phyloP scores from a whole-genome alignment of 2,797 vertebrate genomes.

The Salarias fasciatus region DNA sequence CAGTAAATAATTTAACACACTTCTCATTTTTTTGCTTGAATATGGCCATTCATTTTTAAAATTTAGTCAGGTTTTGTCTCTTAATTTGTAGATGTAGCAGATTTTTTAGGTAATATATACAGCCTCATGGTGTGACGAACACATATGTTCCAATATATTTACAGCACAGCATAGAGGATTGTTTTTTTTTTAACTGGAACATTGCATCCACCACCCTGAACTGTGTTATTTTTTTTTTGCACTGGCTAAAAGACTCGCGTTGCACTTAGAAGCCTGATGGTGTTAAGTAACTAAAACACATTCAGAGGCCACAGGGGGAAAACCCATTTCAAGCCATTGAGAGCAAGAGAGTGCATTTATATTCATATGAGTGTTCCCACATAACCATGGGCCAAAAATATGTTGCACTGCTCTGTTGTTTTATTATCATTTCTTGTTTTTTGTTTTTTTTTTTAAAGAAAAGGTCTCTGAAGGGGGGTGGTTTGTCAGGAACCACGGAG shows the following conservation, averaged over 20 bases:
- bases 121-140: not conserved
- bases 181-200: slow-evolving; percentile 14
- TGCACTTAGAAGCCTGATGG: slow-evolving; percentile 39
- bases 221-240: slow-evolving; percentile 16
- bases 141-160: too few species aligned
- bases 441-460: too few species aligned
- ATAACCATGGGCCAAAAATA: slow-evolving; percentile 42
- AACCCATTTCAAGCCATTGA: slow-evolving; percentile 31
- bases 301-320: slow-evolving; percentile 22
- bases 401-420: slow-evolving; percentile 38
- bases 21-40: too few species aligned
- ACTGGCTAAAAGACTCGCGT: slow-evolving; percentile 17
- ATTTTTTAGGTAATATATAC: not conserved
- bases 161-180: not conserved
- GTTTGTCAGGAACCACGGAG: slow-evolving; percentile 36
- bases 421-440: slow-evolving; percentile 49
- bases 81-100: not conserved
- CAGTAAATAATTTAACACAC: too few species aligned
- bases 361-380: slow-evolving; percentile 28
- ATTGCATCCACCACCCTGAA: slow-evolving; percentile 5
- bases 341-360: slow-evolving; percentile 28
- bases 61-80: too few species aligned
- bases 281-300: slow-evolving; percentile 32
- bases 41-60: too few species aligned
- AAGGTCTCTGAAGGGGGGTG: slow-evolving; percentile 30